Base-by-base conservation (phyloP, 2,888 invertebrate species). In the Criorhina ranunculi region DNA sequence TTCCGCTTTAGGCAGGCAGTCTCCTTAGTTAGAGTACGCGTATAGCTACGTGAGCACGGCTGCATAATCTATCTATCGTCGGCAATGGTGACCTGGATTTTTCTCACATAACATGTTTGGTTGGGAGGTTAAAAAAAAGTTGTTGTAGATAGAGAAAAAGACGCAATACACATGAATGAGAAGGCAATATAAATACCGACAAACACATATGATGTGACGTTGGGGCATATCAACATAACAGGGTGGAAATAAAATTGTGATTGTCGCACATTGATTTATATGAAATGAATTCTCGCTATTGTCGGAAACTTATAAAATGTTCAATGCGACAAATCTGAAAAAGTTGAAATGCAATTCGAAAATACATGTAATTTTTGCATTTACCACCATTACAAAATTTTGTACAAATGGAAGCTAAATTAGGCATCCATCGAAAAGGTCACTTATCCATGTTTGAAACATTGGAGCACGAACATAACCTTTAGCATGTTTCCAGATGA, bases 31-130 rank as follows among this genome's bases (percentile, higher is more conserved):
- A 24, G 37, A 55, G 51, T 53, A 59, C 51, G 35, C 51, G 35
- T 35, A 62, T 62, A 62, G 29, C 42, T 85, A 85, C 80, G 80
- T 85, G 85, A 75, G 75, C 73, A 80, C 12, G 55, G 79, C 75
- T 51, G 75, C 80, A 85, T 76, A 85, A 60, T 70, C 79, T 66
- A 76, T 80, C 64, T 59, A 66, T 75, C 57, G 80, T 75, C 85
- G 70, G 75, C 70, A 66, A 66, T 70, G 85, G 76, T 85, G 85
- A 85, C 85, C 85, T 85, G 66, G 75, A 80, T 80, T 80, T 80
- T 80, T 76, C 69, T 60, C 75, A 80, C 64, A 80, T 76, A 85
- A 85, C 85, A 80, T 66, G 85, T 80, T 85, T 76, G 19, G n/a
- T n/a, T n/a, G 29, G 40, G 42, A 15, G 11, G 24, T 6, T 19